These are phyloP conservation scores for Pelecanoides urinatrix DNA, from an alignment of 2,113 vertebrate genomes.

Conservation along the genomic window DNA sequence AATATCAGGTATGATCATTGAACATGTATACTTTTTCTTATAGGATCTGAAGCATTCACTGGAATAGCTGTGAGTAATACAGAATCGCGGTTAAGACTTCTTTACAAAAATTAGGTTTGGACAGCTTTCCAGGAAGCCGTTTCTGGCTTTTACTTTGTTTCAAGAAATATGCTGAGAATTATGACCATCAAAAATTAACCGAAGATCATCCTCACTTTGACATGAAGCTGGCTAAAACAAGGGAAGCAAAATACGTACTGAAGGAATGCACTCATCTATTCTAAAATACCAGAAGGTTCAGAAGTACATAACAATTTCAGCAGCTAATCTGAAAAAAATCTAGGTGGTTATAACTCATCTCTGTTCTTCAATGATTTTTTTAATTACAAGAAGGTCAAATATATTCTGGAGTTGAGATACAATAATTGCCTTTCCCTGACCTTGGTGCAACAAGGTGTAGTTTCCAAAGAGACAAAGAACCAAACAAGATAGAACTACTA, in stretches of 20 bases:
- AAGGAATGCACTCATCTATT: neutral
- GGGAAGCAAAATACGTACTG: neutral
- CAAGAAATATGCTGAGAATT: neutral
- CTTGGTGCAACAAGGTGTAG: neutral
- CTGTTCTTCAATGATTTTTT: neutral
- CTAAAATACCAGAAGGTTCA: neutral
- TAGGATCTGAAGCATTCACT: neutral
- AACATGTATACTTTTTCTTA: neutral
- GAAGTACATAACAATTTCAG: neutral
- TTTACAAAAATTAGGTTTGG: conserved; percentile 32
- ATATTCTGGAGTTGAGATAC: neutral
- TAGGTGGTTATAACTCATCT: neutral
- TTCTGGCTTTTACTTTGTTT: conserved; percentile 12
- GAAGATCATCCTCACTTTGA: neutral
- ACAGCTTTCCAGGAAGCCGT: conserved; percentile 50
- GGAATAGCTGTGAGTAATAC: conserved; percentile 59
- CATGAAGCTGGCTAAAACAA: neutral
- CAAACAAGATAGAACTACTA: neutral
- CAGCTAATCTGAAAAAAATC: neutral
- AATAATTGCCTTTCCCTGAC: neutral
- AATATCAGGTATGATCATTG: neutral
- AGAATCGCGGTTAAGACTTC: neutral
- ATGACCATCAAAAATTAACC: neutral
- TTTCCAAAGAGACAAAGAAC: neutral
- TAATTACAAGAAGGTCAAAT: neutral